Base-by-base conservation (phyloP, 2,888 invertebrate species). In the Fissipunctia ypsillon region DNA sequence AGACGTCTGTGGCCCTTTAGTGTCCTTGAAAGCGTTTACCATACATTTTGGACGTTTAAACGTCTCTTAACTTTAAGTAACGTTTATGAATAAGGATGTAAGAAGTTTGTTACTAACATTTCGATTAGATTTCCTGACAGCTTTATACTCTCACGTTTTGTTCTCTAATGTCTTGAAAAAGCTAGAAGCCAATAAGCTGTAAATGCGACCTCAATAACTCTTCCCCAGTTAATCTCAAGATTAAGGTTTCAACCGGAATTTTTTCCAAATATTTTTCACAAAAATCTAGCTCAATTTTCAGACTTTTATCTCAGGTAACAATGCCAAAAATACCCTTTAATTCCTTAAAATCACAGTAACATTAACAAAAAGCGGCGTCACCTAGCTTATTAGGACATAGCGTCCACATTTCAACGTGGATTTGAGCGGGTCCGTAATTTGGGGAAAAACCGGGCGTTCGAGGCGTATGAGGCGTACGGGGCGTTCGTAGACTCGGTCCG, bases 401-500 rank as follows among this genome's bases (percentile, higher is more conserved):
- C 65, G 60, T 71, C 84, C 77, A 88, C 86, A 86, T 86, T 84
- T 86, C 86, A 87, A 80, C 84, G 48, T 67, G 86, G 88, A 87
- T 86, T 87, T 87, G 66, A 78, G 73, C 25, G 56, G 67, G 75
- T 69, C 59, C 75, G 88, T 87, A 87, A 86, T 86, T 87, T 88
- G 69, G 77, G 67, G 69, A 85, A 87, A 87, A 87, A 86, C 78
- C 61, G 67, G 52, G 61, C 41, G 57, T 69, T 63, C 31, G 61
- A n/a, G 76, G 43, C 50, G 76, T 59, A 50, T 52, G 59, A 35
- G 60, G 57, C 4, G 59, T 28, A 64, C 59, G 73, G 48, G 50
- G 59, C 35, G 63, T 73, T 76, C 71, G 73, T 57, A 75, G 77
- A 76, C 78, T 71, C 69, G 73, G 84, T 78, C 84, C 83, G 70